phyloP scores from a whole-genome alignment of 2,797 vertebrate genomes.

The Apodemus agrarius region DNA sequence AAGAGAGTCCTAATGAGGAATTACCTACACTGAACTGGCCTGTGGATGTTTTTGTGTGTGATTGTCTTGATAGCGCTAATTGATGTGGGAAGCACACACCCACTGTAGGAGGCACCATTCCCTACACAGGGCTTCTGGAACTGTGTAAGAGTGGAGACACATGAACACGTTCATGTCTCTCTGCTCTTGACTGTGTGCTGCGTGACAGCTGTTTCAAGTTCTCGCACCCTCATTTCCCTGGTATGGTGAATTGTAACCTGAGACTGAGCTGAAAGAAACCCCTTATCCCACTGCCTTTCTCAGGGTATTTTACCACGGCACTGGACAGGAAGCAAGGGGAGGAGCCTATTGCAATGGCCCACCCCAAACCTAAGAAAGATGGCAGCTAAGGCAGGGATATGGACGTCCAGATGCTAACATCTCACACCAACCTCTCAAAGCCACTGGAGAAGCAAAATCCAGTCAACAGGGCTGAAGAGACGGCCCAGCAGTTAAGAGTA shows the following conservation, averaged over 20 bases:
- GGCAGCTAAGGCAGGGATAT: too few relatives aligned
- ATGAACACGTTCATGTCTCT: neutral
- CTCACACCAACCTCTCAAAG: neutral
- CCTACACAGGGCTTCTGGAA: neutral
- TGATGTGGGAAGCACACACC: neutral
- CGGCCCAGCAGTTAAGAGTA: too few relatives aligned
- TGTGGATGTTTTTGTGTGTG: neutral
- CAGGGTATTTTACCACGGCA: neutral
- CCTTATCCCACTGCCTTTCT: neutral
- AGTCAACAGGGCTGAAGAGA: neutral
- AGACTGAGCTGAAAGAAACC: neutral
- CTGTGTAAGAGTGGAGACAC: neutral
- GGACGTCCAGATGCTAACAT: neutral
- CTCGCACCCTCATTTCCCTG: neutral
- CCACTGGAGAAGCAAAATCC: neutral
- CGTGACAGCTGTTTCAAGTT: neutral
- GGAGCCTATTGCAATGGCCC: neutral
- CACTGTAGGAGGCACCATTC: neutral
- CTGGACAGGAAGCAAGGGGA: neutral
- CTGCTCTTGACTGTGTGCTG: neutral
- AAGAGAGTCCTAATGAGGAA: neutral
- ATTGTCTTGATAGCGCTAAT: neutral
- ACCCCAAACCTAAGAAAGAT: neutral
- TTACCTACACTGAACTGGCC: neutral
- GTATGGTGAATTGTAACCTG: neutral